Conservation (phyloP, 2,888 invertebrate species). For the Unio pictorum region DNA sequence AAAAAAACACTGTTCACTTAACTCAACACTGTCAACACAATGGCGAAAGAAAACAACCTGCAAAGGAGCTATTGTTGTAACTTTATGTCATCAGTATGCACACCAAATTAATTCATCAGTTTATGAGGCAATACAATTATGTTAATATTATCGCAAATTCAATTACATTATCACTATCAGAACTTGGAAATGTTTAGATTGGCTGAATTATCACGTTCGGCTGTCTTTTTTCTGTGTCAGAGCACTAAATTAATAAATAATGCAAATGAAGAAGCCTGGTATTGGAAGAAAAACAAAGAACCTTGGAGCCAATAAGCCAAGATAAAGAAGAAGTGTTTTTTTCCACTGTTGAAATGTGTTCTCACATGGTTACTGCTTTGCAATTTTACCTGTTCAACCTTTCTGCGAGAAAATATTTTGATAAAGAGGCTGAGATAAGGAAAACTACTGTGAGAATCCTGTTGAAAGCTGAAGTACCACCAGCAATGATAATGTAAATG, state of each 20-base stretch:
- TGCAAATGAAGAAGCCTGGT: not conserved
- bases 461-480: not conserved
- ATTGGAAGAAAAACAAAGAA: not conserved
- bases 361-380: not conserved
- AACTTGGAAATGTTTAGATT: too few species aligned
- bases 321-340: not conserved
- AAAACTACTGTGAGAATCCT: constrained; percentile 2
- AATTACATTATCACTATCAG: too few species aligned
- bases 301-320: not conserved
- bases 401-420: not conserved
- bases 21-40: too few species aligned
- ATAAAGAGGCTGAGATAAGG: not conserved
- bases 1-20: too few species aligned
- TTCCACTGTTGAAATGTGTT: not conserved
- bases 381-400: constrained; percentile 1
- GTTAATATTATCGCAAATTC: too few species aligned
- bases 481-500: not conserved
- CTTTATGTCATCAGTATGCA: too few species aligned
- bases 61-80: too few species aligned
- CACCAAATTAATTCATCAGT: too few species aligned
- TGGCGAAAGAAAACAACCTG: too few species aligned
- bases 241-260: not conserved
- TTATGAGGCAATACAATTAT: too few species aligned
- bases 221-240: too few species aligned
- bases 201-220: too few species aligned